Evolutionary conservation across 2,888 invertebrate genomes (phyloP), one percentile per base, ranked within the genome.

Genomic region (Drosophila limbata): DNA sequence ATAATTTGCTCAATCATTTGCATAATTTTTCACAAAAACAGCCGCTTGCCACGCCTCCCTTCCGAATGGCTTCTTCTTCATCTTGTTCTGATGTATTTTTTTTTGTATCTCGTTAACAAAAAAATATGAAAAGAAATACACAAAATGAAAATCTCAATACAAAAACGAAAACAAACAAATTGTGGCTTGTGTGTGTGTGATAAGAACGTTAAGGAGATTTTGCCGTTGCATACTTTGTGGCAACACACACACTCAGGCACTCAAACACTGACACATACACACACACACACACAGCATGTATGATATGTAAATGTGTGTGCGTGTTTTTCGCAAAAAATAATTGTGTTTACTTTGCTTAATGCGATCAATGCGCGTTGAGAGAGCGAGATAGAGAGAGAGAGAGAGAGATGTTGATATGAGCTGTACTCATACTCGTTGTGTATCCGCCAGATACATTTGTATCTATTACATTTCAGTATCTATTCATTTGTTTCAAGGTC

Each of bases 1-100:
- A 83, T 83, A 76, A 85, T 88, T 85, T 86, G 84, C 77, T 71
- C 88, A 86, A 88, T 84, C 81, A 86, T 88, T 86, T 86, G 84
- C 86, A 86, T 86, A 88, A 88, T 86, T 80, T 78, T 83, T 71
- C 69, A 81, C 75, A 44, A n/a, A 44, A 70, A 69, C 74, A 77
- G 73, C 61, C 66, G 57, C 51, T 45, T 62, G 51, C 42, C 70
- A 52, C 64, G 3, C 40, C 56, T 42, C 40, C 13, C 9, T 6
- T 5, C 15, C 15, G 13, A 35, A 19, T 35, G 40, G 10, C 57
- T 33, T 66, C 52, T 39, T 37, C 37, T 55, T 25, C 51, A 4
- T 13, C 33, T 37, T n/a, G 6, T 21, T 63, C 65, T 56, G 66
- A 33, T 62, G 40, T 62, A 44, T 60, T 25, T 69, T 71, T 52